Evolutionary conservation across 2,797 vertebrate species (phyloP), one percentile per base, ranked within the genome.

Genomic region (Myripristis murdjan): DNA sequence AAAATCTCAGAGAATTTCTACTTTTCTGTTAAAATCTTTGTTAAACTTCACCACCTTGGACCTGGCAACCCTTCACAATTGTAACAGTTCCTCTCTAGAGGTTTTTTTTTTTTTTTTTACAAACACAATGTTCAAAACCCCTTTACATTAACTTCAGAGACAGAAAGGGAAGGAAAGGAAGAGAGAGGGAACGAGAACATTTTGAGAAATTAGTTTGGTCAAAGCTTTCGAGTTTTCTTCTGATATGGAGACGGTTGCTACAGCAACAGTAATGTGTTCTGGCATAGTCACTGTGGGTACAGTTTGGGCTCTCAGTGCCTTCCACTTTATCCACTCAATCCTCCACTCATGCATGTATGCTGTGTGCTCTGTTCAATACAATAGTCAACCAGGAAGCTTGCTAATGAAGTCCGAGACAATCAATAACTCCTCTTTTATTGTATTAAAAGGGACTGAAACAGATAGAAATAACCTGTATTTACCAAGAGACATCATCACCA

Each of bases 261-360:
- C 49, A 85, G 88, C 82, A 89, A 88, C 85, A 43, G 77, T 73
- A 75, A 74, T 75, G 75, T 85, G 79, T 70, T 78, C 70, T 77
- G 23, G 56, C 67, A 24, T 59, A 48, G 56, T 66, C 74, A 78
- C 67, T 41, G 69, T n/a, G 12, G 57, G 59, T 68, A 76, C 75
- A 82, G 70, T 86, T 85, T 75, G 70, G 80, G 67, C 74, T 76
- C 48, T 41, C 62, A 39, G 49, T 67, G 51, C 49, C 26, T 55
- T 77, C 26, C 48, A 65, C 43, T 80, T 71, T 37, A 68, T 71
- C 26, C 48, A 65, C 46, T 80, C 70, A 28, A 68, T 69, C 59
- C 55, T 75, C 35, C 5, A 20, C 24, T 26, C 33, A 62, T 35
- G 41, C 26, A 22, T 41, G 12, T 57, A 28, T 48, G 46, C 33